These are phyloP conservation scores for Gryllus longicercus DNA, from an alignment of 2,888 invertebrate species.

Conservation along the genomic window DNA sequence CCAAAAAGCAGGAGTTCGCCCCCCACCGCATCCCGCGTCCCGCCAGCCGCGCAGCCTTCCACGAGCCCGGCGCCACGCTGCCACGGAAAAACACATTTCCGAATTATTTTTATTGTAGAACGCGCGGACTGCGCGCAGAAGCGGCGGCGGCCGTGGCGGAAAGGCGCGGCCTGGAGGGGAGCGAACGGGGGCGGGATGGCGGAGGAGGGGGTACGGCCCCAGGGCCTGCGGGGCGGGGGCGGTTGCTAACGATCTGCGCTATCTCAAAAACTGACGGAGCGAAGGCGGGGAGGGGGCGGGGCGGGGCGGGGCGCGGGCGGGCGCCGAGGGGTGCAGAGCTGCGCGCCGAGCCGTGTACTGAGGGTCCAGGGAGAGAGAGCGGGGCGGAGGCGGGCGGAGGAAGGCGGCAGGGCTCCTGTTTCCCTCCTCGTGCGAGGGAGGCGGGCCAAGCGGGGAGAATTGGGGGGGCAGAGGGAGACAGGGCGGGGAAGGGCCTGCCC, in stretches of 20 bases:
- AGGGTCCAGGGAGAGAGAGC: too few species aligned
- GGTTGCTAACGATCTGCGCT: conserved; percentile 23
- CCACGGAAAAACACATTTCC: neutral
- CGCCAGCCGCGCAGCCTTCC: neutral
- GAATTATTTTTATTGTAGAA: conserved; percentile 11
- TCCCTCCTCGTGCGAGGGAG: neutral
- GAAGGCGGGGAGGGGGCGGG: neutral
- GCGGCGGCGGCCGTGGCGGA: neutral
- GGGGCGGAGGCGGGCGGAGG: neutral
- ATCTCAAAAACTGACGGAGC: conserved; percentile 18
- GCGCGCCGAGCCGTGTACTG: too few species aligned
- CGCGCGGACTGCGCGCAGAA: neutral
- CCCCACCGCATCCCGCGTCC: too few species aligned
- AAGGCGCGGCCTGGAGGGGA: neutral
- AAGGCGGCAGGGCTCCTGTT: neutral
- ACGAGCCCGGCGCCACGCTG: neutral
- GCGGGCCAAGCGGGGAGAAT: neutral
- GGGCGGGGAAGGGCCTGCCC: conserved; percentile 18
- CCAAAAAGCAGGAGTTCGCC: neutral
- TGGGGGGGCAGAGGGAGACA: neutral
- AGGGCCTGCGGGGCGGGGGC: neutral
- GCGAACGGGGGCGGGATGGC: neutral
- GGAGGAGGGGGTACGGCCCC: neutral
- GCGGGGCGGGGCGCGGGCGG: neutral
- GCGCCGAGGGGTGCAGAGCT: too few species aligned